Percentiles rank a stretch among this genome's conserved stretches.
Conservation (phyloP, 2,113 vertebrate genomes). For the Scomber scombrus region DNA sequence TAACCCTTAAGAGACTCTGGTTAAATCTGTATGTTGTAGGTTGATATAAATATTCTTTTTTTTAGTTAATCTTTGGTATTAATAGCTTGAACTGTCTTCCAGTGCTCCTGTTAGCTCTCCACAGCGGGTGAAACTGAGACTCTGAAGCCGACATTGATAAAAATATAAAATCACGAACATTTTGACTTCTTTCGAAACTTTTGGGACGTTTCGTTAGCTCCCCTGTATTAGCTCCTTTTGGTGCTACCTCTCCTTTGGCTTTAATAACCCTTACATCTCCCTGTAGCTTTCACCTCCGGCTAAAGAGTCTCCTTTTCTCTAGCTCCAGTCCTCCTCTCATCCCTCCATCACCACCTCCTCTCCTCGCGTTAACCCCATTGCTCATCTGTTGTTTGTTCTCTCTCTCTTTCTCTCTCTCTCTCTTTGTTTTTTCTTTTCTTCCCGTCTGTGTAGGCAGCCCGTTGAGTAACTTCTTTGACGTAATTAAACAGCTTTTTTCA, state of each 20-base stretch:
- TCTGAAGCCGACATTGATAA: slow-evolving; percentile 20
- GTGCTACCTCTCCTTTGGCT: neutral
- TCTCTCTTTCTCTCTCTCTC: slow-evolving; percentile 62
- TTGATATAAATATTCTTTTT: neutral
- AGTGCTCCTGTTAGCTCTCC: slow-evolving; percentile 31
- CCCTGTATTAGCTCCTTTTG: neutral
- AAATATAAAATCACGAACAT: no score
- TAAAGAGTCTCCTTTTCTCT: slow-evolving; percentile 64
- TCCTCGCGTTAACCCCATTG: slow-evolving; percentile 86
- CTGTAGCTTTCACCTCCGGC: neutral
- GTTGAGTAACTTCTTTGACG: slow-evolving; percentile 99
- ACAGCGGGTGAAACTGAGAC: slow-evolving; percentile 66
- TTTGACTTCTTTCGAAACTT: no score
- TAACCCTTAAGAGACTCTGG: no score
- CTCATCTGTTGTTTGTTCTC: slow-evolving; percentile 94
- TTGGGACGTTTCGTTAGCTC: neutral
- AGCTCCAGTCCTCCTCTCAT: slow-evolving; percentile 79
- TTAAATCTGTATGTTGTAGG: no score
- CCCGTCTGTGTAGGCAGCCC: slow-evolving; percentile 93
- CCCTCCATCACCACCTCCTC: slow-evolving; percentile 81
- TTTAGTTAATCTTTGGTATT: neutral
- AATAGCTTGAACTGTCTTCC: slow-evolving; percentile 30
- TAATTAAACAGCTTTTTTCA: slow-evolving; percentile 99
- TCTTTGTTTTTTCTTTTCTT: slow-evolving; percentile 85
- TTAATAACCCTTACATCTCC: neutral